Evolutionary conservation across 2,888 invertebrate genomes (phyloP).

Genomic region (Malthinus flaveolus): DNA sequence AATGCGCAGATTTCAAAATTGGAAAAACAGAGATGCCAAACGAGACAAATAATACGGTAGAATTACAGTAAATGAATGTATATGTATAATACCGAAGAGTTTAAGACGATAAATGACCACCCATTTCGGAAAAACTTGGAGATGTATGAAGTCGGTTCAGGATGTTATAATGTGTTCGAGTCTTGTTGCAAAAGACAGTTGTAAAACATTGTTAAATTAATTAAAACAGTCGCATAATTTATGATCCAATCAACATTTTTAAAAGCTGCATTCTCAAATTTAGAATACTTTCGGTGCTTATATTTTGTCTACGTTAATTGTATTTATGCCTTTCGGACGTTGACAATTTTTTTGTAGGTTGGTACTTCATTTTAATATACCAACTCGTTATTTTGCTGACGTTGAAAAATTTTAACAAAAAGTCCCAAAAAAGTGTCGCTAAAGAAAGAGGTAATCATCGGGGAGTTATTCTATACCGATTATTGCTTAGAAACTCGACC

Average conservation of each 20-base stretch:
- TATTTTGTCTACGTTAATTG: conserved; percentile 30
- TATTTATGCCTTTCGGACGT: conserved; percentile 23
- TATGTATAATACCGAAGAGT: conserved; percentile 25
- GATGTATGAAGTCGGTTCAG: conserved; percentile 29
- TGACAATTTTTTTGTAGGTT: conserved; percentile 11
- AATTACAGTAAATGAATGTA: conserved; percentile 39
- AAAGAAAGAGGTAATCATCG: too few relatives aligned
- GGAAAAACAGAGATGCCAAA: conserved; percentile 17
- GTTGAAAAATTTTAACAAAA: neutral
- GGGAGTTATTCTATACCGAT: too few relatives aligned
- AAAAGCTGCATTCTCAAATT: conserved; percentile 36
- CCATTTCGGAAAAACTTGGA: conserved; percentile 39
- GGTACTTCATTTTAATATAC: neutral
- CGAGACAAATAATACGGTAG: conserved; percentile 33
- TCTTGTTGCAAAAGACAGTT: conserved; percentile 38
- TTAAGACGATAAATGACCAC: conserved; percentile 41
- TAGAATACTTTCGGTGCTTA: conserved; percentile 39
- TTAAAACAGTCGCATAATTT: conserved; percentile 41
- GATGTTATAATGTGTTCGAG: conserved; percentile 33
- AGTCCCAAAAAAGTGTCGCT: too few relatives aligned
- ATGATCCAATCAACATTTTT: conserved; percentile 50
- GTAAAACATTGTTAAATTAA: conserved; percentile 45
- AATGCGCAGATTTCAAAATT: conserved; percentile 10
- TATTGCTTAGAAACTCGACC: too few relatives aligned
- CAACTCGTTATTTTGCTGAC: neutral